Percentiles rank a stretch among this genome's conserved stretches.
Evolutionary conservation across 2,113 vertebrate species (phyloP).

Genomic region (Mystacornis crossleyi): DNA sequence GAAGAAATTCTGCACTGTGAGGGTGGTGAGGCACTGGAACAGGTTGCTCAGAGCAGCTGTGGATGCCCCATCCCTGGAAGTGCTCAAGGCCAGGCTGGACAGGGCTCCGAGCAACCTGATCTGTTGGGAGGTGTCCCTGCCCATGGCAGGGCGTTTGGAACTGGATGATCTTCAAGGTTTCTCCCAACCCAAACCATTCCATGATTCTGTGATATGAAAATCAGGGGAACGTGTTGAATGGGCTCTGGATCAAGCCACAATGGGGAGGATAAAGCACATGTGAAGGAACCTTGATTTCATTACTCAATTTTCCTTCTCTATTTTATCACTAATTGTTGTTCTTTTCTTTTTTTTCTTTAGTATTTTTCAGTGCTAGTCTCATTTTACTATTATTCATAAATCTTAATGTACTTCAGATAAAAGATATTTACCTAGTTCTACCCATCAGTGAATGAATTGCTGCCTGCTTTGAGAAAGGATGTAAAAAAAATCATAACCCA

Average conservation of each 20-base stretch:
- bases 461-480: not conserved
- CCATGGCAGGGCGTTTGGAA: not conserved
- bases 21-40: accelerated
- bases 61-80: not conserved
- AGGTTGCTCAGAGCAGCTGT: not conserved
- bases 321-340: not conserved
- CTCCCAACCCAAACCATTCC: not conserved
- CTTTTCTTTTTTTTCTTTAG: not conserved
- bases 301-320: not conserved
- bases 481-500: not conserved
- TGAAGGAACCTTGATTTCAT: not conserved
- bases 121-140: not conserved
- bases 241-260: not conserved
- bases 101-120: not conserved
- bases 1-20: not conserved
- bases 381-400: not conserved
- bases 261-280: not conserved
- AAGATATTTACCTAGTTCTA: not conserved
- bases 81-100: not conserved
- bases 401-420: not conserved
- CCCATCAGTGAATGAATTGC: not conserved
- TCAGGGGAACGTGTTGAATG: not conserved
- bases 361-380: not conserved
- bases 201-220: not conserved
- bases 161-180: not conserved